Base-by-base conservation (phyloP, 2,797 vertebrate genomes). In the Sebastes taczanowskii region DNA sequence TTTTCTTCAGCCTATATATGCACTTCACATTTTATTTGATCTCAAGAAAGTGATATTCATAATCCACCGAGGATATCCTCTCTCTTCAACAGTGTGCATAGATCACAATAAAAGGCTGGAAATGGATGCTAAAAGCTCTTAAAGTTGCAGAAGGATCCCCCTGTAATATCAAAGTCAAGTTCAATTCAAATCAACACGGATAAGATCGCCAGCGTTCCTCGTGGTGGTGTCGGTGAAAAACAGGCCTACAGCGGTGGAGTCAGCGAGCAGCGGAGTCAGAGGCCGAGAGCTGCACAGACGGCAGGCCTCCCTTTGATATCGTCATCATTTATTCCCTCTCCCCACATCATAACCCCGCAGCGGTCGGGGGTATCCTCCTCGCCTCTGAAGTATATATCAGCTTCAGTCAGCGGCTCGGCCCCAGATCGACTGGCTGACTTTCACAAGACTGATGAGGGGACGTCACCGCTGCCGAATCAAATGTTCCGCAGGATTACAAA, bases 281-380 rank as follows among this genome's bases (percentile, higher is more conserved):
- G 63, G 64, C 56, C 7, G 65, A 65, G 60, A 63, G 64, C 62
- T n/a, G 53, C 67, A 30, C 76, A 86, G 70, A 82, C 70, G 64
- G 35, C 71, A 69, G 77, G 34, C 56, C 82, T 77, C 60, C 61
- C 86, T 91, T 92, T 91, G 85, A 91, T 90, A 75, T 74, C 46
- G 6, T 71, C 82, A 85, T 88, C 78, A 83, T 87, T 89, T 86
- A 88, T 88, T 90, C 82, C 88, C 83, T 78, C 81, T 89, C 71
- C 72, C 64, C 52, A 68, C 85, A 88, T 85, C 86, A 83, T 25
- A 88, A 81, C 78, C 76, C 80, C 80, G 75, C 67, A 67, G 89
- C 81, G 1, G 89, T 83, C 8, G 67, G 85, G 82, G 82, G 74
- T 75, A 65, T 81, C 83, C 84, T 74, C 71, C 55, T 20, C 8